Conservation (phyloP, 2,797 vertebrate genomes). For the Parambassis ranga region DNA sequence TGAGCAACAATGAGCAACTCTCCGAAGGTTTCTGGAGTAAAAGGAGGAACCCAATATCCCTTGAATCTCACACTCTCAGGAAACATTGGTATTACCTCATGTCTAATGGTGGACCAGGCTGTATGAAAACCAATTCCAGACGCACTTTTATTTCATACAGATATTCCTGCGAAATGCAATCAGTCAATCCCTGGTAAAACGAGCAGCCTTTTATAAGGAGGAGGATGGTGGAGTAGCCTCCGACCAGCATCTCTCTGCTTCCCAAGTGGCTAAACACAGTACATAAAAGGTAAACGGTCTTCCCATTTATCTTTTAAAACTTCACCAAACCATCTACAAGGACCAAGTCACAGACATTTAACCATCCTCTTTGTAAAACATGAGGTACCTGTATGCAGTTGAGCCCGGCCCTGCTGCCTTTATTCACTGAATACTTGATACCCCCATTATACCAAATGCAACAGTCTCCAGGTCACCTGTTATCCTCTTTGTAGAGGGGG, state of each 20-base stretch:
- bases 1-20: conserved; percentile 33
- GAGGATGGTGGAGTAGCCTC: background rate
- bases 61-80: conserved; percentile 24
- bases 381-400: background rate
- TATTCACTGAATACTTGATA: conserved; percentile 39
- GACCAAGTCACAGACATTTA: conserved; percentile 10
- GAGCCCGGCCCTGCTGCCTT: conserved; percentile 13
- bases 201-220: background rate
- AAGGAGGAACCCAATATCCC: conserved; percentile 26
- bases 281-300: background rate
- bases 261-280: background rate
- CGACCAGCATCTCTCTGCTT: background rate
- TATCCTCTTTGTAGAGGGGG: conserved; percentile 59
- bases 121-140: conserved; percentile 21
- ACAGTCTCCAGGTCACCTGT: conserved; percentile 52
- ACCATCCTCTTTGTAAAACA: conserved; percentile 10
- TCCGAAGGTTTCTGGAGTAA: conserved; percentile 7
- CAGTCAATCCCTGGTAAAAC: conserved; percentile 36
- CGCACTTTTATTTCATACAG: conserved; percentile 32
- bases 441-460: conserved; percentile 21
- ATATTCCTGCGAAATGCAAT: conserved; percentile 37
- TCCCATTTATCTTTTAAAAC: background rate
- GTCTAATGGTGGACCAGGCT: background rate
- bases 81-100: conserved; percentile 28
- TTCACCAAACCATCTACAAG: background rate